Conservation (phyloP, 1,140 invertebrate genomes). For the Caenorhabditis latens region DNA sequence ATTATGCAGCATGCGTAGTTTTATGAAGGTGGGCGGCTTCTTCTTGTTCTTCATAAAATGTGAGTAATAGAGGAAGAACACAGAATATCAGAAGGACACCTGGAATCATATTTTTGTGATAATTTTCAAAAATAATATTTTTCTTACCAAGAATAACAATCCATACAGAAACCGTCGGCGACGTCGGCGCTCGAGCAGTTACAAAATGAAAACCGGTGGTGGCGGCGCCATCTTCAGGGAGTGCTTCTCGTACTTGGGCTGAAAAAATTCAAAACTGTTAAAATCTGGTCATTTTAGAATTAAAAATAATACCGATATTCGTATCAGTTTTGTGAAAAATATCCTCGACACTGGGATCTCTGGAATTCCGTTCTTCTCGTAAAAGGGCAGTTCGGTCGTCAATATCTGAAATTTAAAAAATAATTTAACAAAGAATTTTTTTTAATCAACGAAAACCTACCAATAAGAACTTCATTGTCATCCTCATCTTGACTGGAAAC, state of each 20-base stretch:
- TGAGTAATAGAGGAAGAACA: slow-evolving; percentile 60
- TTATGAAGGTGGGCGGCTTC: slow-evolving; percentile 12
- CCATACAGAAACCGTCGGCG: slow-evolving; percentile 34
- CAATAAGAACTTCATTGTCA: slow-evolving; percentile 60
- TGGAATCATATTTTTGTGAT: not conserved
- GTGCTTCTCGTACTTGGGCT: slow-evolving; percentile 58
- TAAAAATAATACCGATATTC: slow-evolving; percentile 48
- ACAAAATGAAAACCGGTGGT: slow-evolving; percentile 63
- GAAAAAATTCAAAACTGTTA: not conserved
- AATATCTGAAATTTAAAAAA: slow-evolving; percentile 53
- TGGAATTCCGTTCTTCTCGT: not conserved
- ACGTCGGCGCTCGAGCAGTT: slow-evolving; percentile 62
- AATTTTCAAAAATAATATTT: no score
- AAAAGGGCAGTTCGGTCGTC: slow-evolving; percentile 55
- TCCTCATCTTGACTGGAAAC: slow-evolving; percentile 56
- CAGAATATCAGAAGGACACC: slow-evolving; percentile 64
- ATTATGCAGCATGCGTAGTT: slow-evolving; percentile 24
- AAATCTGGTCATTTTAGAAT: not conserved
- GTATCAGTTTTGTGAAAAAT: slow-evolving; percentile 66
- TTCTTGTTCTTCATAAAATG: slow-evolving; percentile 63
- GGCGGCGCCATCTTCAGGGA: slow-evolving; percentile 46
- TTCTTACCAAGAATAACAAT: slow-evolving; percentile 32
- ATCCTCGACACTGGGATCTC: slow-evolving; percentile 64
- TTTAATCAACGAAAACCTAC: not conserved
- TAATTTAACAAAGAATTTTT: no score